Percentiles rank a stretch among this genome's conserved stretches.
Evolutionary conservation across 2,113 vertebrate species (phyloP).

Genomic region (Dicentrarchus labrax): DNA sequence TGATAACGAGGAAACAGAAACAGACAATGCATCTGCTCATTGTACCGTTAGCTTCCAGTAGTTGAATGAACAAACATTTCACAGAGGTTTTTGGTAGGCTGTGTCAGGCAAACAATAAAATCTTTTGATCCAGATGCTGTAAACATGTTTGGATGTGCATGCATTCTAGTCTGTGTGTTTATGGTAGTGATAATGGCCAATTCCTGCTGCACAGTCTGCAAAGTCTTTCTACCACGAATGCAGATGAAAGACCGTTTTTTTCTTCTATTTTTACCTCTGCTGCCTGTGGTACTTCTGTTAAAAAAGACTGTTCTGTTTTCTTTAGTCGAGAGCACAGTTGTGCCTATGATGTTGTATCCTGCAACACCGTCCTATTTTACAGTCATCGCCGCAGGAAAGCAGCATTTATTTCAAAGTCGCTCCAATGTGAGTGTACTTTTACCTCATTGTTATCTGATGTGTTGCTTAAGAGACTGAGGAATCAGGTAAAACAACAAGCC

Average conservation of each 20-base stretch:
- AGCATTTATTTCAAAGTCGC: slow-evolving; percentile 3
- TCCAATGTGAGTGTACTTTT: not conserved
- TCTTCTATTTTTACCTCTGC: slow-evolving; percentile 33
- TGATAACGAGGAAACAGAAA: slow-evolving; percentile 18
- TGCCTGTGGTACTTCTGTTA: not conserved
- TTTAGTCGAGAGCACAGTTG: not conserved
- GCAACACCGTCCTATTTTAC: slow-evolving; percentile 13
- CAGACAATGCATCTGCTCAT: not conserved
- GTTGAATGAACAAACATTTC: not conserved
- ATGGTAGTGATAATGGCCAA: slow-evolving; percentile 17
- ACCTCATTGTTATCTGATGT: not conserved
- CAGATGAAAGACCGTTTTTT: not conserved
- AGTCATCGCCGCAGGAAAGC: slow-evolving; percentile 19
- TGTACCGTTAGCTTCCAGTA: not conserved
- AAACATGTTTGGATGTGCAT: not conserved
- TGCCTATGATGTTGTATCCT: not conserved
- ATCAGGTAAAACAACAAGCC: not conserved
- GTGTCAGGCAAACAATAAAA: not conserved
- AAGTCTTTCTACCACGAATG: not conserved
- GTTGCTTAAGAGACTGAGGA: not conserved
- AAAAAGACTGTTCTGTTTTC: slow-evolving; percentile 19
- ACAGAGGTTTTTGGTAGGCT: not conserved
- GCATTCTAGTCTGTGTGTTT: not conserved
- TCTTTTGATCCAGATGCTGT: not conserved
- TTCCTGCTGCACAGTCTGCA: slow-evolving; percentile 1